A percentile compares a stretch with the other conserved stretches of the same genome.
These are phyloP conservation scores for Formica exsecta DNA, from an alignment of 1,140 invertebrate genomes.

Conservation along the genomic window DNA sequence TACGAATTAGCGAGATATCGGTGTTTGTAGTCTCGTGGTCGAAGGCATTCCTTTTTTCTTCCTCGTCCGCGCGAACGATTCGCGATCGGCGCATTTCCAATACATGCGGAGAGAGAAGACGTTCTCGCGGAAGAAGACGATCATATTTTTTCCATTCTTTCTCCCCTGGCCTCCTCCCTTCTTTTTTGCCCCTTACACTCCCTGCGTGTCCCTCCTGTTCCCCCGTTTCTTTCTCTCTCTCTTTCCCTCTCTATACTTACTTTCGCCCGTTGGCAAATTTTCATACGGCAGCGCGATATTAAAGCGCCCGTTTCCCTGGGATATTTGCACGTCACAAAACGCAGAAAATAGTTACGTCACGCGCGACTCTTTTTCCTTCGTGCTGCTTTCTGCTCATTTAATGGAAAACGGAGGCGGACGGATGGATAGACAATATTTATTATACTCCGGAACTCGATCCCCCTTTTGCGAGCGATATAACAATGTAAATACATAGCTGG, in stretches of 20 bases:
- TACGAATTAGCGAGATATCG: conserved; percentile 76
- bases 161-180: background rate
- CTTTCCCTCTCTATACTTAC: background rate
- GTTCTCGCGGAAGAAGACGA: background rate
- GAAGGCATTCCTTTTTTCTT: no score
- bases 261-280: conserved; percentile 60
- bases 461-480: conserved; percentile 38
- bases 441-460: conserved; percentile 53
- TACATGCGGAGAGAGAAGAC: background rate
- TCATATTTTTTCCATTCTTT: conserved; percentile 29
- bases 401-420: conserved; percentile 37
- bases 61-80: background rate
- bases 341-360: conserved; percentile 69
- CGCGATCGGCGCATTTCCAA: background rate
- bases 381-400: conserved; percentile 52
- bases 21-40: conserved; percentile 26
- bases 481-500: conserved; percentile 38
- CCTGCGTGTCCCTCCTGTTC: background rate
- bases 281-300: conserved; percentile 69
- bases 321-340: conserved; percentile 75
- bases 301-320: conserved; percentile 72
- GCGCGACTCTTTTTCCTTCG: conserved; percentile 64
- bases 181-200: background rate
- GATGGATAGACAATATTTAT: conserved; percentile 60
- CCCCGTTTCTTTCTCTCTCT: background rate